phyloP scores from a whole-genome alignment of 2,113 vertebrate genomes.

The Gorsachius goisagi region DNA sequence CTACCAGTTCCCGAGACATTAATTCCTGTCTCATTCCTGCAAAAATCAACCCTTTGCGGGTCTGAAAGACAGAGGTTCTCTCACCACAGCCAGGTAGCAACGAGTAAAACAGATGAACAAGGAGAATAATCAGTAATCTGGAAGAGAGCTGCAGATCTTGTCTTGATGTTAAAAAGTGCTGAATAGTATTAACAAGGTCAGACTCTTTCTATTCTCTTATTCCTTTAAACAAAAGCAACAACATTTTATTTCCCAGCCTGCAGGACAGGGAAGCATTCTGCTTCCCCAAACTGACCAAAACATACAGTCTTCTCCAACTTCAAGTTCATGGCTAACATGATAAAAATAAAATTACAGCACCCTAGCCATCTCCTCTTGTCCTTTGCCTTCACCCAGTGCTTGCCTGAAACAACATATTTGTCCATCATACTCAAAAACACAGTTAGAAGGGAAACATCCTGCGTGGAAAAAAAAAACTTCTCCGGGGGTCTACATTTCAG shows the following conservation, averaged over 20 bases:
- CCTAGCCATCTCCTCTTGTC: not conserved
- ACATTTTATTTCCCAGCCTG: not conserved
- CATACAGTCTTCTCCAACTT: not conserved
- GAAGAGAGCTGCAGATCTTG: constrained; percentile 41
- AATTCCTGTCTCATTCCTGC: constrained; percentile 9
- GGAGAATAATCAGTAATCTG: constrained; percentile 1
- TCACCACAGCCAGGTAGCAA: not conserved
- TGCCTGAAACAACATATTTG: not conserved
- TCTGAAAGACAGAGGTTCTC: not conserved
- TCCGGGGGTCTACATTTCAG: not conserved
- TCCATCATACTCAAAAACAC: not conserved
- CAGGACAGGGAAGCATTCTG: not conserved
- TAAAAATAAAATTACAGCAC: not conserved
- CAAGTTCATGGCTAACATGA: not conserved
- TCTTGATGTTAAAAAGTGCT: not conserved
- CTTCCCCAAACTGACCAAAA: not conserved
- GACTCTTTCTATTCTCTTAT: not conserved
- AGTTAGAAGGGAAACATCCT: not conserved
- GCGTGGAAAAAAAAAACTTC: not conserved
- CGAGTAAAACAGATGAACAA: constrained; percentile 30
- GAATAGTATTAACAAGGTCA: not conserved
- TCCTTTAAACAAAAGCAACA: not conserved
- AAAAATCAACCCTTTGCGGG: not conserved
- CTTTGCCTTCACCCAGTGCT: not conserved
- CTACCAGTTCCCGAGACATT: not conserved